These are phyloP conservation scores for Dolichoris vasculosae DNA, from an alignment of 1,140 invertebrate genomes.

Conservation along the genomic window DNA sequence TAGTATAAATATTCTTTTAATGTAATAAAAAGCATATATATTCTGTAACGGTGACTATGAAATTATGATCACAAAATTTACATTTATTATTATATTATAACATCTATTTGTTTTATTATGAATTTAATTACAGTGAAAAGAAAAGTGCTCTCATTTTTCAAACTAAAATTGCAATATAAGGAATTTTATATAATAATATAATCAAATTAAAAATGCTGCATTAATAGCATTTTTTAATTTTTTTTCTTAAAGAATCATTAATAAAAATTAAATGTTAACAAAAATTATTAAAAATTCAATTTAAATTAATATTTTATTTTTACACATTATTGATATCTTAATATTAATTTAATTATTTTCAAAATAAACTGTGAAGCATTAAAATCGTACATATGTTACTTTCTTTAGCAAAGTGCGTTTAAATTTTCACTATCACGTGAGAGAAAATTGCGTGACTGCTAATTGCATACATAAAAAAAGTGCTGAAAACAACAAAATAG, in stretches of 20 bases:
- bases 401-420: neutral
- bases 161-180: neutral
- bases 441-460: neutral
- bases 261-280: neutral
- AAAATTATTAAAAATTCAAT: neutral
- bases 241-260: neutral
- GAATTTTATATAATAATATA: neutral
- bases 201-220: neutral
- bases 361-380: neutral
- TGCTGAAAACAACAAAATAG: neutral
- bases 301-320: neutral
- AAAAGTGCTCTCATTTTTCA: neutral
- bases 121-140: neutral
- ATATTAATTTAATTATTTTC: neutral
- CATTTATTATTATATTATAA: neutral
- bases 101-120: neutral
- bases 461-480: neutral
- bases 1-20: neutral
- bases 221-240: neutral
- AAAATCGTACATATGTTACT: neutral
- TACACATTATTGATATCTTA: neutral
- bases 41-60: too few species aligned
- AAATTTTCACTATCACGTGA: neutral
- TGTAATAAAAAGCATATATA: too few species aligned
- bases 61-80: neutral